phyloP scores from a whole-genome alignment of 2,888 invertebrate genomes.

The Heliconius hortense region DNA sequence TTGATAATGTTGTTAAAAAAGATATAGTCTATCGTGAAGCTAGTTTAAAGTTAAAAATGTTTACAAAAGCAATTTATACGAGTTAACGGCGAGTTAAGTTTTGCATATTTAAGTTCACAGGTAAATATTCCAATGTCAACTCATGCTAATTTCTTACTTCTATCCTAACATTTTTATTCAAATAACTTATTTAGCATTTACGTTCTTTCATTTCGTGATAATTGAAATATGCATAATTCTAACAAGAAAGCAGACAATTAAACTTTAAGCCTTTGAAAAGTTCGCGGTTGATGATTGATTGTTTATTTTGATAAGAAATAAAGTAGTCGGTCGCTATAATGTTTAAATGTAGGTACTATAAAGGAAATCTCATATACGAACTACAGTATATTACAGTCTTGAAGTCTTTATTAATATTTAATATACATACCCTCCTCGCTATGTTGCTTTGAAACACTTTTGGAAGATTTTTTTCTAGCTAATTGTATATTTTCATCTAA shows the following conservation, averaged over 20 bases:
- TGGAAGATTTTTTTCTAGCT: slow-evolving; percentile 62
- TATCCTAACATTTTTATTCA: slow-evolving; percentile 28
- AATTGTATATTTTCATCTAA: slow-evolving; percentile 63
- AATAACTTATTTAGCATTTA: slow-evolving; percentile 9
- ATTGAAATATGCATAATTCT: slow-evolving; percentile 5
- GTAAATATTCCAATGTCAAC: slow-evolving; percentile 37
- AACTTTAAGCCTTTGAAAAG: background rate
- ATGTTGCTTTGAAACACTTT: slow-evolving; percentile 39
- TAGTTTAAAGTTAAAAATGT: slow-evolving; percentile 23
- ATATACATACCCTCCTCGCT: slow-evolving; percentile 29
- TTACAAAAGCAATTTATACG: slow-evolving; percentile 29
- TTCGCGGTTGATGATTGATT: slow-evolving; percentile 1
- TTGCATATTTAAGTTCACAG: slow-evolving; percentile 37
- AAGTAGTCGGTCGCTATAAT: slow-evolving; percentile 4
- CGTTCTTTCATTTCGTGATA: slow-evolving; percentile 11
- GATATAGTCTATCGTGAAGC: slow-evolving; percentile 23
- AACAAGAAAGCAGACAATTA: background rate
- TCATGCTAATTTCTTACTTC: slow-evolving; percentile 27
- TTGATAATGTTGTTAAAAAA: slow-evolving; percentile 23
- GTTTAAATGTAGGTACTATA: background rate
- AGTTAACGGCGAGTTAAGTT: slow-evolving; percentile 28
- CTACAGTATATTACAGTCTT: background rate
- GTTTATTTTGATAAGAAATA: slow-evolving; percentile 16
- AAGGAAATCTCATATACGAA: background rate
- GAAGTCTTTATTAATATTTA: background rate